phyloP scores from a whole-genome alignment of 2,888 invertebrate genomes.

The Esperia sulphurella region DNA sequence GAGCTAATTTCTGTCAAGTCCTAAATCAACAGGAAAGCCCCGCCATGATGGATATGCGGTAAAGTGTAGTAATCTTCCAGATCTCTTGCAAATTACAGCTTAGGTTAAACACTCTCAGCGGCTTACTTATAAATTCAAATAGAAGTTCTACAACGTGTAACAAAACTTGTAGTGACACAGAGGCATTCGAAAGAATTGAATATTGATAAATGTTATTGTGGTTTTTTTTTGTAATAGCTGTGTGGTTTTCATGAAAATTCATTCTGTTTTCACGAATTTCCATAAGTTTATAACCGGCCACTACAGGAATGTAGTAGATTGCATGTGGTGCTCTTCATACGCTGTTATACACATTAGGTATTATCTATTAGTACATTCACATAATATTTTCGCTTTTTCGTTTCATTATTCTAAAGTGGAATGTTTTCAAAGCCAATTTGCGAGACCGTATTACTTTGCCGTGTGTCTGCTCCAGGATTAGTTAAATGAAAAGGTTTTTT shows the following conservation, averaged over 20 bases:
- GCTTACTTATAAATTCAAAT: conserved; percentile 21
- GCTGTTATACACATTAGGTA: too few species aligned
- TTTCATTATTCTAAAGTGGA: neutral
- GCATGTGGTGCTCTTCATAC: too few species aligned
- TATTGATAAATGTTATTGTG: too few species aligned
- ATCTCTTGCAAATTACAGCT: conserved; percentile 68
- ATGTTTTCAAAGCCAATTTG: neutral
- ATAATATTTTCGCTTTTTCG: neutral
- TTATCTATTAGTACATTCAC: neutral
- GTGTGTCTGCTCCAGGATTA: conserved; percentile 36
- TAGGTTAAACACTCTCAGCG: conserved; percentile 52
- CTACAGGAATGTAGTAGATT: too few species aligned
- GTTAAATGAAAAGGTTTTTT: conserved; percentile 57
- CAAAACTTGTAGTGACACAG: too few species aligned
- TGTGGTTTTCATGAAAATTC: too few species aligned
- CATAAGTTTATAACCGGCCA: too few species aligned
- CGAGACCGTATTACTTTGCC: neutral
- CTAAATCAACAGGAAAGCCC: conserved; percentile 65
- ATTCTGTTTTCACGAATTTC: too few species aligned
- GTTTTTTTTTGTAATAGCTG: too few species aligned
- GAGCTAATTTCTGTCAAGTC: conserved; percentile 59
- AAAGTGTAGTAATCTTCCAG: conserved; percentile 67
- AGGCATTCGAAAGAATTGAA: too few species aligned
- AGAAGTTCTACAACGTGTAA: neutral
- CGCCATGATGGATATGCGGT: conserved; percentile 44